These are phyloP conservation scores for Synanceia verrucosa DNA, from an alignment of 2,797 vertebrate species.

Conservation along the genomic window DNA sequence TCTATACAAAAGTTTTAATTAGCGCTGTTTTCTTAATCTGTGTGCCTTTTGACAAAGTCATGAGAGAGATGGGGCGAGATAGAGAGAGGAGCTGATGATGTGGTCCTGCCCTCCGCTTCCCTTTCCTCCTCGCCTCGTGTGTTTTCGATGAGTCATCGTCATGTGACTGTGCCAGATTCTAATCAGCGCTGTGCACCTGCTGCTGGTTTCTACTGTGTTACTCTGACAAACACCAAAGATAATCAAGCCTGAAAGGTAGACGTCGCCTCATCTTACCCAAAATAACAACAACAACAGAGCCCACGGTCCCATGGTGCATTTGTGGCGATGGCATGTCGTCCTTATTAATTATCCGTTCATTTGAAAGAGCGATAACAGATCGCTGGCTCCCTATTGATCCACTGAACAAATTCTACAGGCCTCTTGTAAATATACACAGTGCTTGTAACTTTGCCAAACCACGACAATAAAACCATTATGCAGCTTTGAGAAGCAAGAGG, in stretches of 20 bases:
- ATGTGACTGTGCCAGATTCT: constrained; percentile 69
- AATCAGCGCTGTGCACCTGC: constrained; percentile 69
- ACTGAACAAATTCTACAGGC: not conserved
- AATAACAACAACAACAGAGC: constrained; percentile 38
- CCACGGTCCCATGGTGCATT: constrained; percentile 16
- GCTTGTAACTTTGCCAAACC: not conserved
- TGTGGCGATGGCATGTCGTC: constrained; percentile 29
- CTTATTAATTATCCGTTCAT: constrained; percentile 39
- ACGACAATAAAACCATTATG: no score
- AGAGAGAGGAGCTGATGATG: constrained; percentile 48
- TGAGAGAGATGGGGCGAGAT: constrained; percentile 58
- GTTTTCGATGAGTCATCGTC: constrained; percentile 69
- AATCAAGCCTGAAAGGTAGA: constrained; percentile 67
- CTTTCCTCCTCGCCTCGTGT: constrained; percentile 41
- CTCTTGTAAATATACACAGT: not conserved
- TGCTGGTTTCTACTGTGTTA: constrained; percentile 45
- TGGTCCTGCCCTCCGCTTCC: constrained; percentile 59
- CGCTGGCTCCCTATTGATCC: constrained; percentile 8
- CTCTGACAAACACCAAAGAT: constrained; percentile 66
- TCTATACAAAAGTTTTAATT: constrained; percentile 76
- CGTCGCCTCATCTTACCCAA: constrained; percentile 13
- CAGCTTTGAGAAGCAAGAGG: not conserved
- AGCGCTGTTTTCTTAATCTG: constrained; percentile 65
- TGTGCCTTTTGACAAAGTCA: constrained; percentile 70
- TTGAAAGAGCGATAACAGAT: constrained; percentile 32